phyloP scores from a whole-genome alignment of 2,797 vertebrate species.

The Enteromius viviparus region DNA sequence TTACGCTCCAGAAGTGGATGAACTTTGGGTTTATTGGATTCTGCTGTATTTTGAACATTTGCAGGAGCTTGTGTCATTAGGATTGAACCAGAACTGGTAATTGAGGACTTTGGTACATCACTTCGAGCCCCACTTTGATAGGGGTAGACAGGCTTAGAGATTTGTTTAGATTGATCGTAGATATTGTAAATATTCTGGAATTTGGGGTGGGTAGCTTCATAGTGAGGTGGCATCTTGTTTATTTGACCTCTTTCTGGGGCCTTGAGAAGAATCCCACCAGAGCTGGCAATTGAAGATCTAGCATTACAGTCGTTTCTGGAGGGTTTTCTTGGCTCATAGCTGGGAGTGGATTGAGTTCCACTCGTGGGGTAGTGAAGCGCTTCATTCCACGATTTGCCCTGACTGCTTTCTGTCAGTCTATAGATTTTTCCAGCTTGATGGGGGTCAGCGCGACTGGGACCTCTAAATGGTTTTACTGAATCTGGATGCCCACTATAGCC shows the following conservation, averaged over 20 bases:
- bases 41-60: background rate
- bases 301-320: background rate
- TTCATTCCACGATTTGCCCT: background rate
- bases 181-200: background rate
- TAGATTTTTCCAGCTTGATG: background rate
- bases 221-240: background rate
- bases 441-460: background rate
- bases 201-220: background rate
- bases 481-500: background rate
- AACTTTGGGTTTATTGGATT: background rate
- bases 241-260: background rate
- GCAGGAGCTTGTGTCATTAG: background rate
- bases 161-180: background rate
- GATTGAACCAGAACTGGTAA: conserved; percentile 20
- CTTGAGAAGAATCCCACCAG: background rate
- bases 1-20: background rate
- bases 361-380: background rate
- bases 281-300: background rate
- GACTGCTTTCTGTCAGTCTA: background rate
- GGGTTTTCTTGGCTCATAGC: background rate
- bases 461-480: background rate
- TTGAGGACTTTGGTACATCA: background rate
- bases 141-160: background rate
- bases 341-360: background rate
- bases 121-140: background rate